These are phyloP conservation scores for Caenorhabditis auriculariae DNA, from an alignment of 2,888 invertebrate species.

Conservation along the genomic window DNA sequence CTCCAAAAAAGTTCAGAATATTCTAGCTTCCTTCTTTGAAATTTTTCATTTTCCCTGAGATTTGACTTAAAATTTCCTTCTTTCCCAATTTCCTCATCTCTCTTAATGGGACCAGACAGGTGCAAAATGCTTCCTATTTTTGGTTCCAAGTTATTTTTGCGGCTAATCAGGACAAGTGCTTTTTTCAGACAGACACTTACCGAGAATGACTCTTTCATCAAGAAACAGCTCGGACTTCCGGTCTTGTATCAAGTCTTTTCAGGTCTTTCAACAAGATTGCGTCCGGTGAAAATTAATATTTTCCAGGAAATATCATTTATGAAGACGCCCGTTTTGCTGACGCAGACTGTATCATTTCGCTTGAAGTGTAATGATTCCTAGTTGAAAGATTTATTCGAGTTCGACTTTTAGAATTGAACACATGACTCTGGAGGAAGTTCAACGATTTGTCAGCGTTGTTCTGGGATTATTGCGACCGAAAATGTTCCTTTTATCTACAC, in stretches of 20 bases:
- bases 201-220: background rate
- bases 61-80: background rate
- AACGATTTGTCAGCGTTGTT: slow-evolving; percentile 55
- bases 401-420: slow-evolving; percentile 64
- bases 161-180: no score
- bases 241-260: slow-evolving; percentile 12
- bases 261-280: background rate
- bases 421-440: slow-evolving; percentile 57
- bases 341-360: slow-evolving; percentile 32
- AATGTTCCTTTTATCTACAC: slow-evolving; percentile 65
- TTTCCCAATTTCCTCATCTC: no score
- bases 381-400: no score
- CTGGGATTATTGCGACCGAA: slow-evolving; percentile 63
- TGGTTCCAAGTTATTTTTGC: no score
- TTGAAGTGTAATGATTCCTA: slow-evolving; percentile 40
- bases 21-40: no score
- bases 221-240: slow-evolving; percentile 13
- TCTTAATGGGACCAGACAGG: no score
- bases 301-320: slow-evolving; percentile 25
- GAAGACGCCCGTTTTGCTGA: slow-evolving; percentile 28
- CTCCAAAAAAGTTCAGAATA: no score
- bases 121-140: no score
- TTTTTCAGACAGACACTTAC: slow-evolving; percentile 12
- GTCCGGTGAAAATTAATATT: background rate
- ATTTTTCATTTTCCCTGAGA: background rate